Base-by-base conservation (phyloP, 2,888 invertebrate species). In the Macrophya annulata region DNA sequence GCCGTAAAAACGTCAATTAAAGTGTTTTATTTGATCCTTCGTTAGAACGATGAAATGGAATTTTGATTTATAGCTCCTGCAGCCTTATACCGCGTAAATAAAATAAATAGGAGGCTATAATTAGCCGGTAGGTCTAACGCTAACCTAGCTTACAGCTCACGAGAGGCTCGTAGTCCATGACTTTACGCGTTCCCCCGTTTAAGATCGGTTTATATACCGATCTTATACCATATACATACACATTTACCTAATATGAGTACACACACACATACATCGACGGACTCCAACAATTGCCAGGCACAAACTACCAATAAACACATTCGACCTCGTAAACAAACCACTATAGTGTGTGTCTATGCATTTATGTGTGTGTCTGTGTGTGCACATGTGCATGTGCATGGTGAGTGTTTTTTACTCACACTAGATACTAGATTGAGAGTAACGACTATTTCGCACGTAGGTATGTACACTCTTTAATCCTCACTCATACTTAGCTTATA, bases 11-110 rank as follows among this genome's bases (percentile, higher is more conserved):
- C 92, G 93, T 93, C 93, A 93, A 93, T 93, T 93, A 93, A 93
- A 93, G 93, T 93, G 93, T 93, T 93, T 93, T 93, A 93, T 93
- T 93, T 93, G 93, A 93, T 93, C 93, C 93, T 93, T 93, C 93
- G 93, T 93, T 93, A 93, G 93, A 93, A 93, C 93, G 93, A 93
- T 93, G 93, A 93, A 93, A 93, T 93, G 93, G 93, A 93, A 93
- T 93, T 93, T 93, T 93, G 93, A 93, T 93, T 93, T 93, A 93
- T 92, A 90, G 87, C 90, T 86, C 85, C 87, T 86, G 87, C 89
- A 88, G 88, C 88, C 88, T 87, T 74, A 84, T 85, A 87, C 85
- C 89, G 91, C 89, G 91, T 90, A 93, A 92, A 93, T 93, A 92
- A 93, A 93, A 93, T 92, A 93, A 93, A 93, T 93, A 93, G 91